Evolutionary conservation across 2,888 invertebrate species (phyloP), one percentile per base, ranked within the genome.

Genomic region (Tetragonisca angustula): DNA sequence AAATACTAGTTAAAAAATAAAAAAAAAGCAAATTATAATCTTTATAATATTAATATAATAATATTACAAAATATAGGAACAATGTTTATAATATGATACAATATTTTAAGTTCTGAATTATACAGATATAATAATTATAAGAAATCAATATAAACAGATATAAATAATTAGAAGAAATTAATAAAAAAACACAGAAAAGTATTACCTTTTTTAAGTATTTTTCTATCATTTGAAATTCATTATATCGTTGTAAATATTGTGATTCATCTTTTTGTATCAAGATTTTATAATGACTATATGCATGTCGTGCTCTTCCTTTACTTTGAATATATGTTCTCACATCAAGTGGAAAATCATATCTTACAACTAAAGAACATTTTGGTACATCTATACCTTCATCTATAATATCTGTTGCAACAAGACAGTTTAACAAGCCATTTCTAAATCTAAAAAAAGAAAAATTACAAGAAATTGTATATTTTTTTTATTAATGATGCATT

Each of bases 371-470:
- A 84, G 97, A 96, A 92, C 99, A 99, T 50, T 96, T 96, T 4
- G 97, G 97, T 50, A 99, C 96, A 94, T 99, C 98, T 15, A 98
- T 96, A 0, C 98, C 98, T 95, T 99, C 99, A 93, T 99, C 99
- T 50, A 99, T 95, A 0, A 99, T 97, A 92, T 97, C 97, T 0
- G 99, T 97, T 1, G 97, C 96, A 2, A 97, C 94, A 50, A 98
- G 92, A 3, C 97, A 92, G 93, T 98, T 98, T 9, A 95, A 94
- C 54, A 95, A 94, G 15, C 96, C 96, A 15, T 94, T 94, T 36
- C 95, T 95, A 91, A 97, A 97, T 59, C 96, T 95, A 68, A 70
- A 80, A 54, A 49, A 67, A 49, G 64, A 76, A 24, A 71, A 54
- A 61, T 59, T 54, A 43, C 64, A 62, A 4, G 15, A 43, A 74